Conservation (phyloP, 2,888 invertebrate species). For the Acrobasis suavella region DNA sequence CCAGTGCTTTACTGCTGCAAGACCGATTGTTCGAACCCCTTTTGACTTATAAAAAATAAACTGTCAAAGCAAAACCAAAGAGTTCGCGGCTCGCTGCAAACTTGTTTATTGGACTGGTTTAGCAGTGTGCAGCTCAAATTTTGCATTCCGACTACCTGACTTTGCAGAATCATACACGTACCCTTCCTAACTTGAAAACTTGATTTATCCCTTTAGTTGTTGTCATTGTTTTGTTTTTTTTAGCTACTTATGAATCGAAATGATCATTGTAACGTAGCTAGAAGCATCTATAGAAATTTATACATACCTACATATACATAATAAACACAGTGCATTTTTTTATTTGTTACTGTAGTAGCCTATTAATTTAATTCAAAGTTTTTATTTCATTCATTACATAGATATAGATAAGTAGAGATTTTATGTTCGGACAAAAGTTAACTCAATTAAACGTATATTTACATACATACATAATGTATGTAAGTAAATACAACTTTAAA, state of each 20-base stretch:
- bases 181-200: constrained; percentile 45
- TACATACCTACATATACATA: no score
- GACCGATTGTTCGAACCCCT: constrained; percentile 39
- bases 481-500: no score
- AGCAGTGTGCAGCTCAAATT: constrained; percentile 58
- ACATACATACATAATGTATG: no score
- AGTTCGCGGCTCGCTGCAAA: constrained; percentile 1
- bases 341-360: no score
- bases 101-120: constrained; percentile 47
- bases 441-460: no score
- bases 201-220: constrained; percentile 33
- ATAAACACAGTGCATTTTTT: no score
- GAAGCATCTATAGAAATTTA: no score
- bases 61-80: not conserved
- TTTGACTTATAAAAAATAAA: constrained; percentile 10
- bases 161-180: constrained; percentile 44
- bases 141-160: constrained; percentile 70
- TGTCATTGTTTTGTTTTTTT: constrained; percentile 8
- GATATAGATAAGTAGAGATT: no score
- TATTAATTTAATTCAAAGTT: no score
- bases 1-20: constrained; percentile 27
- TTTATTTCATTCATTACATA: no score
- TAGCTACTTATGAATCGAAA: not conserved
- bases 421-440: no score
- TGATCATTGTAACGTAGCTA: not conserved